Conservation (phyloP, 2,888 invertebrate genomes). For the Rhagonycha lutea region DNA sequence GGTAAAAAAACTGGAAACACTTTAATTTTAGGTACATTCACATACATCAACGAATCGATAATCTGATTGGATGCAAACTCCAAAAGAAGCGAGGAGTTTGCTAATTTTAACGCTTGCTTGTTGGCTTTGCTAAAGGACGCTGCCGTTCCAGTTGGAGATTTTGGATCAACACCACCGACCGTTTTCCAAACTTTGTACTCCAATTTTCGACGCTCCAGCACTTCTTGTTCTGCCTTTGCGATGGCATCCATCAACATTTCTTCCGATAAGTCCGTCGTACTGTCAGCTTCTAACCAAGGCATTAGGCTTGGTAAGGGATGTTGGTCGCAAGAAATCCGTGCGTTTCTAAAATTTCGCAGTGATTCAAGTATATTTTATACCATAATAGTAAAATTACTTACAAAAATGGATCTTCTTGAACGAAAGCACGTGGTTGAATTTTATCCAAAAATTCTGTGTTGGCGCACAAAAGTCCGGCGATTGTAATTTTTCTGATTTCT, state of each 20-base stretch:
- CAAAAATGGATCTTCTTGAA: conserved; percentile 83
- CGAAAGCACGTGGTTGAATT: conserved; percentile 85
- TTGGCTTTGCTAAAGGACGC: conserved; percentile 91
- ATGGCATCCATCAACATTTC: conserved; percentile 76
- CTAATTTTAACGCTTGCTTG: conserved; percentile 77
- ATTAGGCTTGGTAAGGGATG: conserved; percentile 68
- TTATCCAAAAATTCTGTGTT: conserved; percentile 69
- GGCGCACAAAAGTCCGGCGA: conserved; percentile 80
- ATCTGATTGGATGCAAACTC: conserved; percentile 89
- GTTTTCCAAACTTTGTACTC: conserved; percentile 82
- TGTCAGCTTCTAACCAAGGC: conserved; percentile 73
- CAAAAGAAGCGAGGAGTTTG: conserved; percentile 83
- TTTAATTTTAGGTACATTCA: background rate
- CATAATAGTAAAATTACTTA: conserved; percentile 56
- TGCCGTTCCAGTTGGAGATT: conserved; percentile 83
- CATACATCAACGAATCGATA: conserved; percentile 64
- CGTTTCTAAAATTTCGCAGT: conserved; percentile 60
- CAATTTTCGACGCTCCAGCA: conserved; percentile 74
- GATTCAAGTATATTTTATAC: background rate
- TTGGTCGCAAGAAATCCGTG: conserved; percentile 74
- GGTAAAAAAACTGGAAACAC: background rate
- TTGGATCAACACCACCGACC: conserved; percentile 84
- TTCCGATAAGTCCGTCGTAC: conserved; percentile 68
- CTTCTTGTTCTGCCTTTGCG: conserved; percentile 77
- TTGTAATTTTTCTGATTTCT: conserved; percentile 78